Evolutionary conservation across 1,140 invertebrate genomes (phyloP), one percentile per base, ranked within the genome.

Genomic region (Drosophila melanica): DNA sequence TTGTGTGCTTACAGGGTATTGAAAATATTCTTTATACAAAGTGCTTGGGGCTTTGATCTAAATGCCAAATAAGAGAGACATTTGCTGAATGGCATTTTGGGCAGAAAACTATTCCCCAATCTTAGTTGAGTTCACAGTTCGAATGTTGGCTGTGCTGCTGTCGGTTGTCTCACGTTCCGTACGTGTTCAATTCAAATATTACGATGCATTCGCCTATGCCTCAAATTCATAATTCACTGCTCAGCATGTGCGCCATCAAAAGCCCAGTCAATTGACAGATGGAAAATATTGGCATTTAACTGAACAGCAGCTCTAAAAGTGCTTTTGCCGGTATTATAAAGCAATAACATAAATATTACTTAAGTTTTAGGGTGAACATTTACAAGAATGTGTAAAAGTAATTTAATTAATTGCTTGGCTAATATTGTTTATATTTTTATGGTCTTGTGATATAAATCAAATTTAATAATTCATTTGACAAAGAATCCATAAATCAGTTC

Each of bases 141-240:
- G 14, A 35, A 35, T 23, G 33, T 23, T 27, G 27, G 0, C 16
- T 23, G 18, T 12, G 45, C 5, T 54, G 55, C 65, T 67, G 45
- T 74, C 55, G 27, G 68, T 50, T 45, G 14, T 8, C 65, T 64
- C 80, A 82, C 80, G 76, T 82, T 59, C 37, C 16, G 66, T 75
- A 82, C 79, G 79, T 82, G 79, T 79, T 79, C 76, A 77, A 79
- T 79, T 71, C 65, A 65, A 76, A 84, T 79, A 84, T 75, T 66
- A 41, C 69, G 48, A 37, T 42, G 63, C 47, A 73, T 69, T 81
- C 62, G 60, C 53, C 68, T 81, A 63, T 75, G 66, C 57, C 57
- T 37, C 42, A 45, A 55, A 77, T 67, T 72, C 62, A 69, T 45
- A 80, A 74, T 80, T 54, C 39, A 62, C 41, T 45, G 55, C 65